Evolutionary conservation across 2,113 vertebrate genomes (phyloP).

Genomic region (Leucopsar rothschildi): DNA sequence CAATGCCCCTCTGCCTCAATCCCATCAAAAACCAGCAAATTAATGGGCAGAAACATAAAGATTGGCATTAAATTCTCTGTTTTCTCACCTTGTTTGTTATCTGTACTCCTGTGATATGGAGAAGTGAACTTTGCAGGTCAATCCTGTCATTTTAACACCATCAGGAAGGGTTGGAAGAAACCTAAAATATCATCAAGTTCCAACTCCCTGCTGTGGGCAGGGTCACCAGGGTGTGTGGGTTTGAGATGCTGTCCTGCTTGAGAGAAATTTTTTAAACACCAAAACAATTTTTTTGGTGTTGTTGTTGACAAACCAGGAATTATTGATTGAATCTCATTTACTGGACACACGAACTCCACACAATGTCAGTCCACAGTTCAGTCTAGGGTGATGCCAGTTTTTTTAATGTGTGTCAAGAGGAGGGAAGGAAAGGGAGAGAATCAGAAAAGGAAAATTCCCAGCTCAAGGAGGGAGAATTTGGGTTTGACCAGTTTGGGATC

Average conservation of each 20-base stretch:
- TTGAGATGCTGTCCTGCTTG: neutral
- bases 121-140: neutral
- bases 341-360: accelerated
- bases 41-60: neutral
- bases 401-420: accelerated
- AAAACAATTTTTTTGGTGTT: neutral
- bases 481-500: neutral
- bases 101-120: accelerated
- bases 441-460: neutral
- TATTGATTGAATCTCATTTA: neutral
- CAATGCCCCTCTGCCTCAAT: neutral
- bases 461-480: neutral
- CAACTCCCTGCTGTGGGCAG: neutral
- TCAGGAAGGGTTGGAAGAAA: neutral
- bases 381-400: neutral
- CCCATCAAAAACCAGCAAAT: neutral
- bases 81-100: neutral
- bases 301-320: neutral
- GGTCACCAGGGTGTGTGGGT: accelerated
- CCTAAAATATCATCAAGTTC: neutral
- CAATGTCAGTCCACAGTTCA: neutral
- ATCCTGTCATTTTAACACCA: neutral
- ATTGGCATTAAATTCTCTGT: neutral
- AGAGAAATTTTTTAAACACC: neutral
- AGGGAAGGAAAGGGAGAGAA: neutral